Percentiles rank a stretch among this genome's conserved stretches.
Conservation (phyloP, 2,113 vertebrate genomes). For the Petrocephalus microphthalmus region DNA sequence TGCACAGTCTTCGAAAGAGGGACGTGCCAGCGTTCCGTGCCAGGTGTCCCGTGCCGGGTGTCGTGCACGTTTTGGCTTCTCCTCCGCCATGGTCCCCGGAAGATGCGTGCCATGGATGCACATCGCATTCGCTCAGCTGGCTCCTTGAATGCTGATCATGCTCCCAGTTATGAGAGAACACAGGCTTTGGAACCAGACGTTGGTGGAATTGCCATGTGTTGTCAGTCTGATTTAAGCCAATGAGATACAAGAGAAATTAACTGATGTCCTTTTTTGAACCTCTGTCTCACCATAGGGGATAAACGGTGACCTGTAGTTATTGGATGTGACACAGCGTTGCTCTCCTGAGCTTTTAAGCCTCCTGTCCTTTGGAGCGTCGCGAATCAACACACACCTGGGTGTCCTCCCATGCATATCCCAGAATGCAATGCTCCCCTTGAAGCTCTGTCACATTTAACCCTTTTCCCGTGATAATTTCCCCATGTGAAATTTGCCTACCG, state of each 20-base stretch:
- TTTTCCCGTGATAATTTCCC: no score
- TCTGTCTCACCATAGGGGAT: not conserved
- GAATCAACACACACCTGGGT: not conserved
- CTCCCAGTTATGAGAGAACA: not conserved
- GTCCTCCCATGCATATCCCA: not conserved
- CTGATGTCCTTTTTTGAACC: not conserved
- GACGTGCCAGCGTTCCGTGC: not conserved
- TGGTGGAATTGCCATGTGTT: not conserved
- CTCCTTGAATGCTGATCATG: not conserved
- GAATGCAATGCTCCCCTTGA: not conserved
- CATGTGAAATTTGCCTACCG: no score
- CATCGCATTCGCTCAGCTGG: not conserved
- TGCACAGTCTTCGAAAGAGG: not conserved
- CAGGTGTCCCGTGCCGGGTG: not conserved
- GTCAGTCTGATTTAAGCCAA: not conserved
- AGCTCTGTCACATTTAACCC: not conserved
- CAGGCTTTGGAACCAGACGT: not conserved
- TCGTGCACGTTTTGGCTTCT: not conserved
- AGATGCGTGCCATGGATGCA: not conserved
- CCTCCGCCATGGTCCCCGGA: not conserved
- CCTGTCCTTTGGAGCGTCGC: not conserved
- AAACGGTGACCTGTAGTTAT: not conserved
- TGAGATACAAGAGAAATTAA: not conserved
- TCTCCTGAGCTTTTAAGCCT: constrained; percentile 2
- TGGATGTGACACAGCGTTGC: not conserved